phyloP scores from a whole-genome alignment of 2,797 vertebrate genomes.

The Potorous gilbertii region DNA sequence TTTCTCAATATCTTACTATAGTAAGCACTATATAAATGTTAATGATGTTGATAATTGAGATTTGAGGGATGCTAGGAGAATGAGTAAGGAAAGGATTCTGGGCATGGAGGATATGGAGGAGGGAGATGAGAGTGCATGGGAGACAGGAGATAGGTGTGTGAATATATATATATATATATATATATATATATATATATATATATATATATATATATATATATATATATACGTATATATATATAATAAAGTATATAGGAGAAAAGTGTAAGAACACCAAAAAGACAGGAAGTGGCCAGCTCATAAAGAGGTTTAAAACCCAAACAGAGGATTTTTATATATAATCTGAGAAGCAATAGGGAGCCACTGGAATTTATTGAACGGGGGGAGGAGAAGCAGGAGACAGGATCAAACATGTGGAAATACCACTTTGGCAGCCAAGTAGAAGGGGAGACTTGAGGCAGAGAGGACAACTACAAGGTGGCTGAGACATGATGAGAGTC shows the following conservation, averaged over 20 bases:
- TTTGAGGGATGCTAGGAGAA: neutral
- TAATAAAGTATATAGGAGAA: neutral
- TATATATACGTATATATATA: too few species aligned
- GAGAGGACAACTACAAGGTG: neutral
- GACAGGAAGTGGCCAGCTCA: neutral
- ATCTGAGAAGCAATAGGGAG: neutral
- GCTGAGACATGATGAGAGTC: neutral
- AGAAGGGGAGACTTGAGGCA: neutral
- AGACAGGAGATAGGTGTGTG: neutral
- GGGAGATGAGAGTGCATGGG: neutral
- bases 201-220: too few species aligned
- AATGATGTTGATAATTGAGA: neutral
- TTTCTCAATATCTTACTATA: too few species aligned
- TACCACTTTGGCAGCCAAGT: neutral
- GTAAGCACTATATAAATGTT: neutral
- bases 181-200: too few species aligned
- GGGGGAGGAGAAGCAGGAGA: neutral
- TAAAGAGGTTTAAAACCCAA: neutral
- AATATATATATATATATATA: too few species aligned
- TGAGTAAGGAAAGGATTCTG: neutral
- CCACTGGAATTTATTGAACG: neutral
- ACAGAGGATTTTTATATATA: neutral
- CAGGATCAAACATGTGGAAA: neutral
- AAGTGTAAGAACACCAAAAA: neutral
- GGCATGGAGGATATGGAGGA: neutral